These are phyloP conservation scores for Theristicus caerulescens DNA, from an alignment of 2,113 vertebrate genomes.

Conservation along the genomic window DNA sequence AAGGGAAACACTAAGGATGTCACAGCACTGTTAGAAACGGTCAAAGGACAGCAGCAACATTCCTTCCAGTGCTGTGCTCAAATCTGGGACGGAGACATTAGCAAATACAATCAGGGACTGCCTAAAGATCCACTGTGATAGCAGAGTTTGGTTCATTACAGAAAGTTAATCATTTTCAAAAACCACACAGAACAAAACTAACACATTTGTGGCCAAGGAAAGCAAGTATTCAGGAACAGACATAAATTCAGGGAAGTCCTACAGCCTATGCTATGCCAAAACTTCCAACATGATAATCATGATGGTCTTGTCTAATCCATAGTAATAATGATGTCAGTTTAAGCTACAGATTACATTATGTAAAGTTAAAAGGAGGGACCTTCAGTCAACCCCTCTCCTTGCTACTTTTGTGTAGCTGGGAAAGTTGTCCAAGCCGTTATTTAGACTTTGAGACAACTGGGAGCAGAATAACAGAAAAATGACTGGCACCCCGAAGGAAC, in stretches of 20 bases:
- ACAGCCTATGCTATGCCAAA: background rate
- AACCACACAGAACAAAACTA: background rate
- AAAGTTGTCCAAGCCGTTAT: background rate
- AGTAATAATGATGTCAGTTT: background rate
- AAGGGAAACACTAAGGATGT: background rate
- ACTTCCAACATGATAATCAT: background rate
- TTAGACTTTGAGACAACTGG: background rate
- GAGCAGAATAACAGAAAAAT: background rate
- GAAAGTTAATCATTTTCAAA: constrained; percentile 1
- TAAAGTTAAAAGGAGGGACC: background rate
- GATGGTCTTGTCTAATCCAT: background rate
- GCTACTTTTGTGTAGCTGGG: background rate
- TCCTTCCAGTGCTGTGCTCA: background rate
- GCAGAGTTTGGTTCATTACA: background rate
- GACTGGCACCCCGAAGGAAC: background rate
- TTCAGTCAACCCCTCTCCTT: background rate
- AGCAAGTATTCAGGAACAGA: background rate
- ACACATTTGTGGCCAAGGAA: background rate
- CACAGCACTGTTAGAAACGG: background rate
- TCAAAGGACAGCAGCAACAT: background rate
- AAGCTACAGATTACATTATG: background rate
- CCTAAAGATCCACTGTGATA: background rate
- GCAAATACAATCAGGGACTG: background rate
- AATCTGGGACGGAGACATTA: background rate
- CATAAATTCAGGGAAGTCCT: background rate